Base-by-base conservation (phyloP, 2,888 invertebrate species). In the Thalpophila matura region DNA sequence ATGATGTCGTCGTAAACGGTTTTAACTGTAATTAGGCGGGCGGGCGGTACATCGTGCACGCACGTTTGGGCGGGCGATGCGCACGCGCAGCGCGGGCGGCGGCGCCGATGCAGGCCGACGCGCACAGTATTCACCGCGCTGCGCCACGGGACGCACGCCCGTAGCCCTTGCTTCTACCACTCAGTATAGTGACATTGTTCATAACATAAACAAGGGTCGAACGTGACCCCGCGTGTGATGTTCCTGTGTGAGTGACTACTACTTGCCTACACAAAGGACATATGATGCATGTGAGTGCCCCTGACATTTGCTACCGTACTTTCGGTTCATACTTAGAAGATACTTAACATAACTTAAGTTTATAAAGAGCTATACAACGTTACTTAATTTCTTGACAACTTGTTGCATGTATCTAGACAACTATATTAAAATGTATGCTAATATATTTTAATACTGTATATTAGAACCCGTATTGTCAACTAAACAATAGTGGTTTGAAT, bases 241-340 rank as follows among this genome's bases (percentile, higher is more conserved):
- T 89, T 89, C 84, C 87, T 78, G 87, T 91, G 88, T 79, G 84
- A 89, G 92, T 92, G 91, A 86, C 83, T 76, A 85, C 84, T 50
- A 47, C 60, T 71, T 49, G 77, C 64, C 71, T 79, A 66, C 74
- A 79, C 72, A 79, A 82, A 84, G 87, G 84, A 88, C 87, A 85
- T 86, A 93, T 91, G 90, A 94, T 94, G 94, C 94, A 94, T 89
- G 94, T 94, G 80, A 94, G 94, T 93, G 83, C 65, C 51, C 56
- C 68, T 51, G 60, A 53, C 12, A 54, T 75, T 74, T 68, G 50
- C 68, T 72, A 64, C 66, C 29, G 55, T 56, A 61, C 43, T 35
- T 49, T 35, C 40, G 45, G 65, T 68, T 60, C 51, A 51, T 51
- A 51, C 45, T 45, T 22, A 45, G 27, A 40, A 29, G 27, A 56